Conservation (phyloP, 2,113 vertebrate genomes). For the Rhynchomys soricoides region DNA sequence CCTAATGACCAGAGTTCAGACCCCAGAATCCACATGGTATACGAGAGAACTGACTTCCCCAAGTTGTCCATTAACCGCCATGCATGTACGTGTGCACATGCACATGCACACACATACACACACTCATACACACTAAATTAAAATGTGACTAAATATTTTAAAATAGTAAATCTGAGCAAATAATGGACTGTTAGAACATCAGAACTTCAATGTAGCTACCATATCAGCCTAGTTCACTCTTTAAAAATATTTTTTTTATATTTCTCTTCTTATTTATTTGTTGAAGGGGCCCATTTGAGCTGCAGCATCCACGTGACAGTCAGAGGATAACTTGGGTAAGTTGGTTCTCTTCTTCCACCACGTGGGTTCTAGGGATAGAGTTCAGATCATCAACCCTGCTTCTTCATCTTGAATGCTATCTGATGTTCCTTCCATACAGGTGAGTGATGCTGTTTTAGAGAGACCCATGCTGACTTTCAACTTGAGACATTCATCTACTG, state of each 20-base stretch:
- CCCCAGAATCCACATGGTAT: background rate
- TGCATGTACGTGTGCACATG: no score
- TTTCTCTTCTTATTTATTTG: background rate
- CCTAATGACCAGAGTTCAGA: background rate
- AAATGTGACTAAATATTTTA: background rate
- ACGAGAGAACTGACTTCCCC: background rate
- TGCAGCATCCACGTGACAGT: background rate
- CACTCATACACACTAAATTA: background rate
- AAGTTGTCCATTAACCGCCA: background rate
- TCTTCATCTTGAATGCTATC: background rate
- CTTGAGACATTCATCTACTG: background rate
- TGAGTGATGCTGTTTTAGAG: background rate
- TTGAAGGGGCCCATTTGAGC: background rate
- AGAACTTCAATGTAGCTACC: background rate
- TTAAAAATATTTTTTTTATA: background rate
- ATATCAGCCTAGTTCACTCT: background rate
- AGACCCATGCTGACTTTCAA: background rate
- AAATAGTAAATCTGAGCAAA: background rate
- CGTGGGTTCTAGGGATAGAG: background rate
- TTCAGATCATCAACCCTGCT: background rate
- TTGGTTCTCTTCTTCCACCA: background rate
- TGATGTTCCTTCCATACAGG: background rate
- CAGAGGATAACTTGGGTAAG: background rate
- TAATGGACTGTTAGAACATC: background rate
- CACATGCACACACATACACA: background rate